Conservation (phyloP, 1,140 invertebrate genomes). For the Zaprionus taronus region DNA sequence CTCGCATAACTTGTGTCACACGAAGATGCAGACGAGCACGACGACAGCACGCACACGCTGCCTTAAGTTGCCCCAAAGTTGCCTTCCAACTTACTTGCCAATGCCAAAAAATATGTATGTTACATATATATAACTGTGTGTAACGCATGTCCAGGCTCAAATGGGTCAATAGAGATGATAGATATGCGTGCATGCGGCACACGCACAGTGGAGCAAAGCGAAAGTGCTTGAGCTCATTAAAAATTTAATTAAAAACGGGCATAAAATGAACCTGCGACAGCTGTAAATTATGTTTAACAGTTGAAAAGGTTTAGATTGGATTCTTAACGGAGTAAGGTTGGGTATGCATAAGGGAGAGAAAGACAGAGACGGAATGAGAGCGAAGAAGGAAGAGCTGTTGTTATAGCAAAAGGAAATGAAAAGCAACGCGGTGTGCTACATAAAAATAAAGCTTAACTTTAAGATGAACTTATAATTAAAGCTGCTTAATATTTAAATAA, state of each 20-base stretch:
- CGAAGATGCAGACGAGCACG: constrained; percentile 39
- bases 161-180: constrained; percentile 11
- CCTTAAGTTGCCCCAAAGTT: constrained; percentile 16
- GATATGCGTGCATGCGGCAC: not conserved
- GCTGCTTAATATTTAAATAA: not conserved
- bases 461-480: no score
- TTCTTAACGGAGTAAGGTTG: not conserved
- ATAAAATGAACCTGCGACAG: not conserved
- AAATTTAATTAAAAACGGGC: not conserved
- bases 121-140: not conserved
- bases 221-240: not conserved
- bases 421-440: no score
- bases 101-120: constrained; percentile 5
- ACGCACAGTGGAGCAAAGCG: not conserved
- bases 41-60: constrained; percentile 47
- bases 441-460: not conserved
- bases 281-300: constrained; percentile 5
- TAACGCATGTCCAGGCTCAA: not conserved
- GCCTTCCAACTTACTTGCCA: not conserved
- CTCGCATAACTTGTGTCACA: constrained; percentile 46
- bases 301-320: not conserved
- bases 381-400: not conserved
- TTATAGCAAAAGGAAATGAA: no score
- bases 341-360: not conserved
- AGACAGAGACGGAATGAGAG: not conserved